These are phyloP conservation scores for Meloidogyne hapla DNA, from an alignment of 1,140 invertebrate genomes.

Conservation along the genomic window DNA sequence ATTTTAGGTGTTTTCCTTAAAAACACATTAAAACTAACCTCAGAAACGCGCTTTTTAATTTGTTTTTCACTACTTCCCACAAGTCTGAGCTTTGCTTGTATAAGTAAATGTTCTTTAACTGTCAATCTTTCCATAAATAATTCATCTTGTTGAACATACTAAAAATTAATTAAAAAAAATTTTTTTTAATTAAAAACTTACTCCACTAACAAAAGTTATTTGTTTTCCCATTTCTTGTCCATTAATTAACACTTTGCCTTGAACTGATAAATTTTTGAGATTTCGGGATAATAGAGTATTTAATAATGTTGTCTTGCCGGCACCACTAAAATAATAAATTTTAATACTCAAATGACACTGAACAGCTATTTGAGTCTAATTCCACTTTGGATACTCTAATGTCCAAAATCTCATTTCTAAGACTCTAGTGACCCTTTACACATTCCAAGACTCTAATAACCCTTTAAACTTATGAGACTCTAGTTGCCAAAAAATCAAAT, in stretches of 20 bases:
- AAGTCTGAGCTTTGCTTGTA: slow-evolving; percentile 66
- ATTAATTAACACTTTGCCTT: slow-evolving; percentile 58
- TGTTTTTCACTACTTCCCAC: slow-evolving; percentile 29
- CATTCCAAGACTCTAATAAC: too few species aligned
- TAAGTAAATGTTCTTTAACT: slow-evolving; percentile 68
- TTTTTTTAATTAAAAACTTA: background rate
- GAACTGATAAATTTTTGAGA: slow-evolving; percentile 56
- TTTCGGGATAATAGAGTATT: slow-evolving; percentile 59
- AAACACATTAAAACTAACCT: slow-evolving; percentile 35
- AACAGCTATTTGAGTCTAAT: too few species aligned
- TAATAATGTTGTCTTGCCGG: slow-evolving; percentile 63
- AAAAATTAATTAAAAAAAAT: background rate
- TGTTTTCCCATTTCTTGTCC: slow-evolving; percentile 46
- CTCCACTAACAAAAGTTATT: slow-evolving; percentile 66
- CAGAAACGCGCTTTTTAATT: slow-evolving; percentile 35
- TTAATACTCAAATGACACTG: too few species aligned
- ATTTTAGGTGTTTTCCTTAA: background rate
- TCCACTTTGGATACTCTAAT: background rate
- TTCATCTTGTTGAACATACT: slow-evolving; percentile 70
- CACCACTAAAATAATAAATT: slow-evolving; percentile 63
- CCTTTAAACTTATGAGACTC: background rate
- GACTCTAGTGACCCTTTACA: too few species aligned
- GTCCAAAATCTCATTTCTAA: too few species aligned
- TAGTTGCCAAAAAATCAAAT: background rate
- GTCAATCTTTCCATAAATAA: slow-evolving; percentile 69